Conservation (phyloP, 2,797 vertebrate genomes). For the Masticophis lateralis region DNA sequence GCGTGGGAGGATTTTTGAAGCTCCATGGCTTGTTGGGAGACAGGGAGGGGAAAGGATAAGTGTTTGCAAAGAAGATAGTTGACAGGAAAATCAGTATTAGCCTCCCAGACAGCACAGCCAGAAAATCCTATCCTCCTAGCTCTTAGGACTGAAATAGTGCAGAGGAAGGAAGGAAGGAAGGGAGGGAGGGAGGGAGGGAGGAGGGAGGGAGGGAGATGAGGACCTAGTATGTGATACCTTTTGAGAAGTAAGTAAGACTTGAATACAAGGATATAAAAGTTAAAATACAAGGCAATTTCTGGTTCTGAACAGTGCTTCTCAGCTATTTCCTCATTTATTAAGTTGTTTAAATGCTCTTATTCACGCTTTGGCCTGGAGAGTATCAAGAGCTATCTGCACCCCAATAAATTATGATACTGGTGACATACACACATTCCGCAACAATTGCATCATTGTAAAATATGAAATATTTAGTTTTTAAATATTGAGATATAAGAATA, state of each 20-base stretch:
- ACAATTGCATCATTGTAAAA: constrained; percentile 18
- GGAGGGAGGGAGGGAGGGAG: too few relatives aligned
- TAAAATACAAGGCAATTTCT: background rate
- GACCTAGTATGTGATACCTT: constrained; percentile 20
- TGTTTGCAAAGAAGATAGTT: constrained; percentile 60
- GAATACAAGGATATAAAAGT: constrained; percentile 27
- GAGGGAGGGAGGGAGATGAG: constrained; percentile 10
- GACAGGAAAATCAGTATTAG: constrained; percentile 64
- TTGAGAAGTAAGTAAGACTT: constrained; percentile 14
- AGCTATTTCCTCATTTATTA: background rate
- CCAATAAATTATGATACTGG: constrained; percentile 33
- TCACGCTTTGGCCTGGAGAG: constrained; percentile 25
- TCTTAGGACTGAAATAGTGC: constrained; percentile 54
- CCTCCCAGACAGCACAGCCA: constrained; percentile 49
- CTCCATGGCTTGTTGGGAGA: constrained; percentile 53
- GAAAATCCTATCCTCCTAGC: constrained; percentile 56
- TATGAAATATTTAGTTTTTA: constrained; percentile 41
- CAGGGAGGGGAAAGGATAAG: constrained; percentile 28
- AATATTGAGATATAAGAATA: constrained; percentile 34
- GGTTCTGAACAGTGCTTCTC: constrained; percentile 17
- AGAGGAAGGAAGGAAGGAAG: constrained; percentile 7
- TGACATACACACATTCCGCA: background rate
- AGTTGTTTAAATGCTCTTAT: background rate
- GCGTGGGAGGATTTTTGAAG: constrained; percentile 45
- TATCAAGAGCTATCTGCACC: background rate